Base-by-base conservation (phyloP, 2,113 vertebrate species). In the Silurus meridionalis region DNA sequence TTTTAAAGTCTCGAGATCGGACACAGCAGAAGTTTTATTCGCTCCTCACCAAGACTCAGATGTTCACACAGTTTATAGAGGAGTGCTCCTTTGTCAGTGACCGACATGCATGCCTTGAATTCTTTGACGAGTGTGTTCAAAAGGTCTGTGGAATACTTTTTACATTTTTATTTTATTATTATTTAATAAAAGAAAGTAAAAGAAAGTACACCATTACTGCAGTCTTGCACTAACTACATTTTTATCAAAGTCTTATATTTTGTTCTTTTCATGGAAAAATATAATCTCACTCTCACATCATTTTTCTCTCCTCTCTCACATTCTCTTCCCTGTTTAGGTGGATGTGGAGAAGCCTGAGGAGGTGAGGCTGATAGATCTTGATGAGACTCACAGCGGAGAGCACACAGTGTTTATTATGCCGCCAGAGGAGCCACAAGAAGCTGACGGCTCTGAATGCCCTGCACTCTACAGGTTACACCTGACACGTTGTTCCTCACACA, bases 1-100 rank as follows among this genome's bases (percentile, higher is more conserved):
- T 99, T 92, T 93, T 98, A 80, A 97, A 96, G 80, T 98, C 97
- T 21, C 95, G 97, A 0, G 97, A 99, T 0, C 95, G 97, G 0
- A 93, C 95, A 0, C 97, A 97, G 92, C 97, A 97, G 93, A 97
- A 97, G 81, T 94, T 97, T 50, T 99, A 96, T 89, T 71, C 17
- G 0, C 96, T 97, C 93, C 94, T 99, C 92, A 94, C 96, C 9
- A 94, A 88, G 90, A 98, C 97, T 0, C 97, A 99, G 94, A 97
- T 99, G 95, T 99, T 99, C 93, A 97, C 96, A 0, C 97, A 98
- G 95, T 99, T 99, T 91, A 96, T 99, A 0, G 96, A 99, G 92
- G 97, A 99, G 9, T 99, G 97, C 64, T 98, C 97, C 9, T 99
- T 99, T 0, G 97, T 97, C 95, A 97, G 96, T 5, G 95, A 96